A percentile compares a stretch with the other conserved stretches of the same genome.
These are phyloP conservation scores for Epistrophe eligans DNA, from an alignment of 2,888 invertebrate genomes.

Conservation along the genomic window DNA sequence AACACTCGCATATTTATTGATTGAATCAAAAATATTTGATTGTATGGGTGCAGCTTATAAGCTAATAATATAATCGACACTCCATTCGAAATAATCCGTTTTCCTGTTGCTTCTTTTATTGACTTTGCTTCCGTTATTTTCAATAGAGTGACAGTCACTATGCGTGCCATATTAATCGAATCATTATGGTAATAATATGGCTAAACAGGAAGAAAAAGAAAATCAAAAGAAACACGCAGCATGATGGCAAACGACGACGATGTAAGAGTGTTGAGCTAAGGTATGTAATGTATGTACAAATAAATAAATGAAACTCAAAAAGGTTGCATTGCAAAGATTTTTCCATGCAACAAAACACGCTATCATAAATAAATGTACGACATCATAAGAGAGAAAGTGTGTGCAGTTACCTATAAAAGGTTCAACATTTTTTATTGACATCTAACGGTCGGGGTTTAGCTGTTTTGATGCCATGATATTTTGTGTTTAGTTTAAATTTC, in stretches of 20 bases:
- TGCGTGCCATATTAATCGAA: conserved; percentile 69
- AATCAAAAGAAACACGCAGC: conserved; percentile 28
- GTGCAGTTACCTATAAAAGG: background rate
- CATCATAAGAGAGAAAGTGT: conserved; percentile 55
- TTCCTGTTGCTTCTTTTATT: conserved; percentile 25
- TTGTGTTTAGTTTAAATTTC: background rate
- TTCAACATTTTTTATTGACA: conserved; percentile 25
- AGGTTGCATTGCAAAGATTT: conserved; percentile 43
- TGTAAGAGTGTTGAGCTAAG: too few relatives aligned
- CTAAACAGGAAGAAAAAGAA: conserved; percentile 57
- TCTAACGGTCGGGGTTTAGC: conserved; percentile 27
- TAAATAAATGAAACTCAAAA: conserved; percentile 20
- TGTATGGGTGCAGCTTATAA: background rate
- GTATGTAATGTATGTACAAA: background rate
- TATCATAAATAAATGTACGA: background rate
- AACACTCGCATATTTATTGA: too few relatives aligned
- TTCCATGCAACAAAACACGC: background rate
- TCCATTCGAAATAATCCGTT: conserved; percentile 1
- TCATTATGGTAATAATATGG: conserved; percentile 63
- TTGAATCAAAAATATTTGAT: too few relatives aligned
- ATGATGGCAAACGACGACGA: background rate
- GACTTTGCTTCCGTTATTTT: conserved; percentile 19
- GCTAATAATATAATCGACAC: background rate
- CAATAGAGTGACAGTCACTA: conserved; percentile 32
- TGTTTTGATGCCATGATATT: background rate